Evolutionary conservation across 2,797 vertebrate genomes (phyloP), one percentile per base, ranked within the genome.

Genomic region (Myotis planiceps): DNA sequence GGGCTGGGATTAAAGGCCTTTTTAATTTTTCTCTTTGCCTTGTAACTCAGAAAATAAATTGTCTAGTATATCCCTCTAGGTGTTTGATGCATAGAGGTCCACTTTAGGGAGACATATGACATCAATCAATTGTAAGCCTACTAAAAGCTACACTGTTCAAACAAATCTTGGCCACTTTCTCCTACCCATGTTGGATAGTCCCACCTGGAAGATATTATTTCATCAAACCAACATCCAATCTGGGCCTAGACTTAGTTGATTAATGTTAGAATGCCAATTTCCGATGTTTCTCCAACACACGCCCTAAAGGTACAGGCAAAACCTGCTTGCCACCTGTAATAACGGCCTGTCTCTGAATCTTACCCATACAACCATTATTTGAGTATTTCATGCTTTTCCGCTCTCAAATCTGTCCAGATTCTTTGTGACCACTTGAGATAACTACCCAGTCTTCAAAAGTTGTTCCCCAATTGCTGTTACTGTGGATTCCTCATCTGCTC

Each of bases 21-120:
- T 74, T 68, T 47, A 37, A 53, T 53, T 87, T 90, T 90, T 69
- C 60, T 94, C 65, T 86, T 76, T 53, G n/a, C 9, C 49, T 87
- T 92, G 29, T 65, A 39, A 9, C 7, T 42, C 65, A 58, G 32
- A 82, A 94, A 81, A 53, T 53, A 14, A 6, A 74, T 96, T 63
- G 19, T 39, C 71, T 79, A 80, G 23, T 21, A 47, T 69, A 45
- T 91, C 69, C 14, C 23, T 93, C 51, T 34, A 85, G 87, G 81
- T 49, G 18, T 90, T 78, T 92, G 34, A 42, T 49, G 1, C 66
- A 25, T 23, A 42, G 25, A 14, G 14, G 10, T 53, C 55, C 42
- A 74, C 49, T 13, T 63, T 90, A 75, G 29, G 42, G 14, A 92
- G 42, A 32, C 5, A 88, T 18, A 88, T 19, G 72, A 76, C 78